Conservation (phyloP, 2,888 invertebrate genomes). For the Rugalucina vietnamica region DNA sequence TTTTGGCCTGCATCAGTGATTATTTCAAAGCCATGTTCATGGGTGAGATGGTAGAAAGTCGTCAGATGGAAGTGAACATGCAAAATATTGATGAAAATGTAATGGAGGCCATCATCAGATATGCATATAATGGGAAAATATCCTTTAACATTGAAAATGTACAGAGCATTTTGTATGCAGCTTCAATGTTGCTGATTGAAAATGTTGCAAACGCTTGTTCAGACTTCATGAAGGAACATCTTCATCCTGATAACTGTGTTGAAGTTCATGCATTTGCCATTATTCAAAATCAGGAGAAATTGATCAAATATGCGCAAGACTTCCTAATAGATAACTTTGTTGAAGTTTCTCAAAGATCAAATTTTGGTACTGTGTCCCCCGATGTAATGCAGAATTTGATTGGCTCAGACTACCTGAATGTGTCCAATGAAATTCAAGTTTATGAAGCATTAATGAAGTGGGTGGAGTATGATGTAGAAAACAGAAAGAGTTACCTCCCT, state of each 20-base stretch:
- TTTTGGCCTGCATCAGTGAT: slow-evolving; percentile 84
- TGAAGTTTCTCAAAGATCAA: slow-evolving; percentile 78
- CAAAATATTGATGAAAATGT: slow-evolving; percentile 83
- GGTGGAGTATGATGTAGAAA: slow-evolving; percentile 81
- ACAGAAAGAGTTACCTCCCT: slow-evolving; percentile 77
- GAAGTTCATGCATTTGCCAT: slow-evolving; percentile 84
- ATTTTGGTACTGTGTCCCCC: slow-evolving; percentile 78
- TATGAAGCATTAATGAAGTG: slow-evolving; percentile 84
- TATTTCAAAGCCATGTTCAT: slow-evolving; percentile 85
- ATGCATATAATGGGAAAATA: slow-evolving; percentile 84
- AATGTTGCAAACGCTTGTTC: slow-evolving; percentile 84
- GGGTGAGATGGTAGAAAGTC: slow-evolving; percentile 83
- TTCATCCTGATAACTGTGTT: slow-evolving; percentile 84
- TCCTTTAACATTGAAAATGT: slow-evolving; percentile 83
- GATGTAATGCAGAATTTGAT: slow-evolving; percentile 80
- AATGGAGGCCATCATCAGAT: slow-evolving; percentile 82
- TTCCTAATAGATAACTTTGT: slow-evolving; percentile 81
- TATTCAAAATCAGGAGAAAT: slow-evolving; percentile 82
- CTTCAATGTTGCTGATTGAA: slow-evolving; percentile 85
- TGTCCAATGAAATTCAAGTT: slow-evolving; percentile 78
- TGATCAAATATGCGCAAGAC: slow-evolving; percentile 80
- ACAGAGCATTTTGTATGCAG: slow-evolving; percentile 84
- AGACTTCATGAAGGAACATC: slow-evolving; percentile 84
- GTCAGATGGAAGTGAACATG: slow-evolving; percentile 76
- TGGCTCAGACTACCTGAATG: slow-evolving; percentile 77